Evolutionary conservation across 2,888 invertebrate genomes (phyloP).

Genomic region (Microplitis deprimator): DNA sequence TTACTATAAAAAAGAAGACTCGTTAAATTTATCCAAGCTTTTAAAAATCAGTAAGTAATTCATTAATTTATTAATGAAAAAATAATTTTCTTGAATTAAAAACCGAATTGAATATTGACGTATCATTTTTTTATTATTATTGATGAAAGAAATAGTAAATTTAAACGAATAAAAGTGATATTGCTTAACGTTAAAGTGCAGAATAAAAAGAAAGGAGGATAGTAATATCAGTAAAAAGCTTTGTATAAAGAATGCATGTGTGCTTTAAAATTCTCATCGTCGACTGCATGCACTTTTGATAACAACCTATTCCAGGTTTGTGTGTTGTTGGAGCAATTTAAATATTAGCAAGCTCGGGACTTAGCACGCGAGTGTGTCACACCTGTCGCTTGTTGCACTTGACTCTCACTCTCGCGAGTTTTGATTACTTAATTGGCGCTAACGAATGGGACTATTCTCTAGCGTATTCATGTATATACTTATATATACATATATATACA

Average conservation of each 20-base stretch:
- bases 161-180: background rate
- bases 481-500: too few species aligned
- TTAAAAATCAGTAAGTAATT: too few species aligned
- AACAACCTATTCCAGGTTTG: background rate
- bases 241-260: slow-evolving; percentile 19
- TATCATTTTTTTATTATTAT: background rate
- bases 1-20: too few species aligned
- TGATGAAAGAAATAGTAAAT: background rate
- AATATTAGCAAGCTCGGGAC: slow-evolving; percentile 17
- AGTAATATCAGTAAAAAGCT: slow-evolving; percentile 18
- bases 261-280: background rate
- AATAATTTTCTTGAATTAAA: too few species aligned
- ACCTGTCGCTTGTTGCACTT: background rate
- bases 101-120: too few species aligned
- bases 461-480: background rate
- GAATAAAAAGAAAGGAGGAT: background rate
- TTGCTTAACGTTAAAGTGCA: background rate
- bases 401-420: background rate
- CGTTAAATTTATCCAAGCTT: too few species aligned
- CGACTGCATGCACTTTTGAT: background rate
- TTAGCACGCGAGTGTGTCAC: background rate
- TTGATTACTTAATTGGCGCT: background rate
- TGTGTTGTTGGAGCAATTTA: slow-evolving; percentile 11
- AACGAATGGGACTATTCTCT: background rate
- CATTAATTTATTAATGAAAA: too few species aligned